Evolutionary conservation across 2,888 invertebrate genomes (phyloP).

Genomic region (Xestobium rufovillosum): DNA sequence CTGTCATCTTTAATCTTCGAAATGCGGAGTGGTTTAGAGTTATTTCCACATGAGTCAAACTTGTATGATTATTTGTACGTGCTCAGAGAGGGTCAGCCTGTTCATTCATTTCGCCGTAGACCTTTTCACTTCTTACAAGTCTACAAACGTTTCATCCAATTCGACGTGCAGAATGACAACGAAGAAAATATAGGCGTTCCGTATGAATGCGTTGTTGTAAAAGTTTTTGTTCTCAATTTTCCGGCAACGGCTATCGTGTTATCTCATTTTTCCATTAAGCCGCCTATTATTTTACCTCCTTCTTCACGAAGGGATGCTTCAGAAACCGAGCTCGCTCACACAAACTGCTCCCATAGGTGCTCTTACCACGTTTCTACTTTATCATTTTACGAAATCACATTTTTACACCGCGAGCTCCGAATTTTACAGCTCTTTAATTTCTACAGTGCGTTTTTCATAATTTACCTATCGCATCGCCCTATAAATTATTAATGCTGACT

Average conservation of each 20-base stretch:
- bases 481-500: too few species aligned
- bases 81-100: slow-evolving; percentile 27
- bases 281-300: slow-evolving; percentile 23
- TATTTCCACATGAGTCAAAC: too few species aligned
- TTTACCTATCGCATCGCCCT: too few species aligned
- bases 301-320: slow-evolving; percentile 12
- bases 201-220: slow-evolving; percentile 27
- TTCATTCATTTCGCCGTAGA: too few species aligned
- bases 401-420: slow-evolving; percentile 30
- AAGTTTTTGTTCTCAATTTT: slow-evolving; percentile 33
- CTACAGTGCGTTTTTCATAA: slow-evolving; percentile 20
- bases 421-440: slow-evolving; percentile 32
- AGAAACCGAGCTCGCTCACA: slow-evolving; percentile 16
- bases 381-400: slow-evolving; percentile 33
- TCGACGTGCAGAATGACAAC: slow-evolving; percentile 39
- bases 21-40: slow-evolving; percentile 2
- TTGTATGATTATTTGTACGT: slow-evolving; percentile 29
- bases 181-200: slow-evolving; percentile 20
- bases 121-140: slow-evolving; percentile 34
- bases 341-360: slow-evolving; percentile 30
- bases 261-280: slow-evolving; percentile 24
- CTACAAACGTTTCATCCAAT: slow-evolving; percentile 39
- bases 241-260: slow-evolving; percentile 29
- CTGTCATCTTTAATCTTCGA: too few species aligned
- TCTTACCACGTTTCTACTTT: slow-evolving; percentile 27